These are phyloP conservation scores for Ascaphus truei DNA, from an alignment of 2,113 vertebrate species.

Conservation along the genomic window DNA sequence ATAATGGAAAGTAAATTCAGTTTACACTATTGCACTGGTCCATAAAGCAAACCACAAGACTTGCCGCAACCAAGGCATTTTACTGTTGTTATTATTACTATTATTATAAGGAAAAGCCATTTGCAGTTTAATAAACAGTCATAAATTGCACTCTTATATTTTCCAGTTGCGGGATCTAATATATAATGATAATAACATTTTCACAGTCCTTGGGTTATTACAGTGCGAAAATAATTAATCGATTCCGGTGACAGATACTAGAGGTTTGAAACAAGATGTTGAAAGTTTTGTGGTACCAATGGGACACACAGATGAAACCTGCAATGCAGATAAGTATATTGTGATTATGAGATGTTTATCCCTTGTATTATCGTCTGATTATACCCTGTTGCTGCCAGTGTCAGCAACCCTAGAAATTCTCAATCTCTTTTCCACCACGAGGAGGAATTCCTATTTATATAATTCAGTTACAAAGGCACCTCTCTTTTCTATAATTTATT, in stretches of 20 bases:
- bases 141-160: not conserved
- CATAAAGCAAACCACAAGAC: constrained; percentile 13
- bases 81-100: constrained; percentile 2
- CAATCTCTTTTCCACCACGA: no score
- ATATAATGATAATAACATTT: constrained; percentile 13
- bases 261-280: not conserved
- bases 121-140: constrained; percentile 14
- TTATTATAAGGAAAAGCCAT: constrained; percentile 17
- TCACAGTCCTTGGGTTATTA: constrained; percentile 4
- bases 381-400: no score
- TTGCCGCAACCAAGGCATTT: constrained; percentile 13
- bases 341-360: no score
- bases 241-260: not conserved
- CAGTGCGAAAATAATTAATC: not conserved
- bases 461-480: no score
- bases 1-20: constrained; percentile 10
- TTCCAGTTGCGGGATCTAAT: not conserved
- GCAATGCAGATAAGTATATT: no score
- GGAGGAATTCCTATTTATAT: no score
- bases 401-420: no score
- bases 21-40: constrained; percentile 6
- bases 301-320: no score
- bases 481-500: no score
- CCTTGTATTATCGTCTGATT: no score
- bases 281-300: no score